These are phyloP conservation scores for Tetrao urogallus DNA, from an alignment of 2,113 vertebrate species.

Conservation along the genomic window DNA sequence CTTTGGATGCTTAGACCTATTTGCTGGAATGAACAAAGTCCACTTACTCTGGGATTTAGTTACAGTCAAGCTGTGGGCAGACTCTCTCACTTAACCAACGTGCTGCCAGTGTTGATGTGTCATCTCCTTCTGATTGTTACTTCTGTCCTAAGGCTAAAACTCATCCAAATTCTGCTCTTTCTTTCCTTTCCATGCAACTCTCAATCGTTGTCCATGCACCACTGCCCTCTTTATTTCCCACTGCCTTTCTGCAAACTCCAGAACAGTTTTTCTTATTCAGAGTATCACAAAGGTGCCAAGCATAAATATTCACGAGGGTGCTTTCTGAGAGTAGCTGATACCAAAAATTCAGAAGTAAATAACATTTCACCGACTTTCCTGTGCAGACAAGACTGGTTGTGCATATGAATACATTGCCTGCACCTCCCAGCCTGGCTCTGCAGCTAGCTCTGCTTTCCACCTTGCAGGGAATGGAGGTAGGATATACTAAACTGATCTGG, in stretches of 20 bases:
- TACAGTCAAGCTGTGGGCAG: background rate
- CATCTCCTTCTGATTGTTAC: background rate
- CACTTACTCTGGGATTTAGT: background rate
- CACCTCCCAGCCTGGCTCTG: background rate
- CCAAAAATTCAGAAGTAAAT: background rate
- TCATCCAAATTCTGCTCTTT: background rate
- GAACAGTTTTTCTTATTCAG: background rate
- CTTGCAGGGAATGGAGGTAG: background rate
- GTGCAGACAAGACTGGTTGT: background rate
- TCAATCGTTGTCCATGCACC: background rate
- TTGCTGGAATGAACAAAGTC: background rate
- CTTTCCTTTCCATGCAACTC: background rate
- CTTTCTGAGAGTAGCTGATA: background rate
- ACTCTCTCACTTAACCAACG: background rate
- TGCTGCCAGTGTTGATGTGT: background rate
- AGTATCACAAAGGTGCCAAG: background rate
- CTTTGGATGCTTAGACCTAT: background rate
- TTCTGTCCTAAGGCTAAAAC: background rate
- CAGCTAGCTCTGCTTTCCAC: background rate
- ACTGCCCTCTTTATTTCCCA: background rate
- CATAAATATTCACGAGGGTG: background rate
- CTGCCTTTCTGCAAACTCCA: background rate
- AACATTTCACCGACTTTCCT: background rate
- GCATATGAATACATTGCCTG: background rate
- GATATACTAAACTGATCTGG: background rate